Percentiles rank a stretch among this genome's conserved stretches.
These are phyloP conservation scores for Zelleria hepariella DNA, from an alignment of 2,888 invertebrate species.

Conservation along the genomic window DNA sequence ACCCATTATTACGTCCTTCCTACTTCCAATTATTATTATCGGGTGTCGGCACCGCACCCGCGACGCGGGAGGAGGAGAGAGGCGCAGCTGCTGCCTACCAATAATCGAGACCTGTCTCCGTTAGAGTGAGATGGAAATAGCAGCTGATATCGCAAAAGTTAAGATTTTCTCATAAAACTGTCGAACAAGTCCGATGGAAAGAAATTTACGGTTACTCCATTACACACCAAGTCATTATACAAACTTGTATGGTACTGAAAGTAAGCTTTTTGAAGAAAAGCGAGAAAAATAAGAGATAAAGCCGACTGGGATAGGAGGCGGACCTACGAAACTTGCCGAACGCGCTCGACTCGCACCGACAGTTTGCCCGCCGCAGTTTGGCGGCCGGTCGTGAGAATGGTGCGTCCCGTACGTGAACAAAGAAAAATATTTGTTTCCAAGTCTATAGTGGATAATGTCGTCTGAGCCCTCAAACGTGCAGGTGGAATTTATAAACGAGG, in stretches of 20 bases:
- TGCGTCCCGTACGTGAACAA: constrained; percentile 63
- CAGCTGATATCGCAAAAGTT: constrained; percentile 4
- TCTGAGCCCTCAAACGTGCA: constrained; percentile 63
- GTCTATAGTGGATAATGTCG: constrained; percentile 67
- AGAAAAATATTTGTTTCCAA: constrained; percentile 56
- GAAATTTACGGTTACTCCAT: not conserved
- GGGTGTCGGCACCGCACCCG: constrained; percentile 66
- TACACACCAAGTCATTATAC: not conserved
- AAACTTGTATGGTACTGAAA: not conserved
- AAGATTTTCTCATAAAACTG: not conserved
- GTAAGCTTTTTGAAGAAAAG: constrained; percentile 17
- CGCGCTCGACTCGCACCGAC: constrained; percentile 43
- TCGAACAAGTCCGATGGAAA: not conserved
- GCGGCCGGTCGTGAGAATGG: constrained; percentile 70
- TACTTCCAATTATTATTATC: constrained; percentile 73
- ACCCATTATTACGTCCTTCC: constrained; percentile 73
- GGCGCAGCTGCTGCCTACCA: constrained; percentile 74
- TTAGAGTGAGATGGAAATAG: constrained; percentile 52
- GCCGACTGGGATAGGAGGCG: constrained; percentile 67
- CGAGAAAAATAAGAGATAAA: constrained; percentile 30
- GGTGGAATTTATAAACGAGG: constrained; percentile 66
- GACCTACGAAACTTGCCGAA: constrained; percentile 63
- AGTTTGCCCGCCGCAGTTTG: constrained; percentile 67
- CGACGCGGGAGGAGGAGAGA: constrained; percentile 70
- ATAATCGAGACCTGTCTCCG: constrained; percentile 66